Base-by-base conservation (phyloP, 2,888 invertebrate species). In the Lithophane socia region DNA sequence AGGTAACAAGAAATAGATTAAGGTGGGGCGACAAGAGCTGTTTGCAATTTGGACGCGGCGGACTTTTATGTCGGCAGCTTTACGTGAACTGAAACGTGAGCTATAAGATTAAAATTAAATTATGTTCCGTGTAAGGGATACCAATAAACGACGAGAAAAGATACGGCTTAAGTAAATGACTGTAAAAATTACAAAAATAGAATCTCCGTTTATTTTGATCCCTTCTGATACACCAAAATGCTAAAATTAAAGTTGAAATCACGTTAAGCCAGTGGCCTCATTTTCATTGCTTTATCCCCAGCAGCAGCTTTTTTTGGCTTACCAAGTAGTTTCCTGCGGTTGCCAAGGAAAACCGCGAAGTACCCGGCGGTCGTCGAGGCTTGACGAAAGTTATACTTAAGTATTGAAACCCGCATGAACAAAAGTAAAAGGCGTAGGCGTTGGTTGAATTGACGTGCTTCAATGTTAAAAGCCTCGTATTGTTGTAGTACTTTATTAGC, bases 61-160 rank as follows among this genome's bases (percentile, higher is more conserved):
- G 94, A 95, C 94, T 96, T 96, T 96, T 96, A 96, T 94, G 95
- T 94, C 93, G 93, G 92, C 92, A 91, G 93, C 92, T 91, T 94
- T 94, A 96, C 96, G 96, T 96, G 96, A 95, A 93, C 92, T 94
- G 96, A 95, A 95, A 95, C 93, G 93, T 92, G 93, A 95, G 95
- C 93, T 93, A 95, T 94, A 92, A 94, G 94, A 95, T 95, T 96
- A 95, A 95, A 96, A 95, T 95, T 95, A 94, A 95, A 95, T 95
- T 94, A 95, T 94, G 93, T 93, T 92, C 88, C 87, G 92, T 91
- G 90, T 91, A 91, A 93, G 91, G 92, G 92, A 91, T 88, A 89
- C 90, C 87, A 91, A 90, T 93, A 92, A 93, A 93, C 86, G 87
- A 56, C 21, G 84, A 80, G 82, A 87, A 88, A 86, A 88, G 90